These are phyloP conservation scores for Drosophila murphyi DNA, from an alignment of 1,140 invertebrate species.

Conservation along the genomic window DNA sequence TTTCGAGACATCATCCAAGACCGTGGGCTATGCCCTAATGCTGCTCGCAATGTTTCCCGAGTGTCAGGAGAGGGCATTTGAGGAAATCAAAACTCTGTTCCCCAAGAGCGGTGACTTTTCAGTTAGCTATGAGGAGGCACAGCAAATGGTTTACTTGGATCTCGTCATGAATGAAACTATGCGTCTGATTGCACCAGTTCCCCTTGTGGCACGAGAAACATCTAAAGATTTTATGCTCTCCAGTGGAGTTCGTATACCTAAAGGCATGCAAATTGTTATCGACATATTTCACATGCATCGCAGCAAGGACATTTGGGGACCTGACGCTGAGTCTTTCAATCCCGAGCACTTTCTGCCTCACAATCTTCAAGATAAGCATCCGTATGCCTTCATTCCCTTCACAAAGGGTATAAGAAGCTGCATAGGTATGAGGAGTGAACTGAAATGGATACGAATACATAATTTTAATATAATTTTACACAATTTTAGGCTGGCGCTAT, in stretches of 20 bases:
- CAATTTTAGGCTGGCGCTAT: conserved; percentile 64
- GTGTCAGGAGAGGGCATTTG: conserved; percentile 86
- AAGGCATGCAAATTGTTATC: conserved; percentile 59
- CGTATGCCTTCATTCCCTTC: conserved; percentile 78
- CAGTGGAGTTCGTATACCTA: conserved; percentile 59
- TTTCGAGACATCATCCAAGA: conserved; percentile 8
- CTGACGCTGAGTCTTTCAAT: conserved; percentile 69
- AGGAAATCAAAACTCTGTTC: conserved; percentile 87
- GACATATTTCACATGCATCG: conserved; percentile 70
- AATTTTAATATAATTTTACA: neutral
- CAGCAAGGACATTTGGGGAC: conserved; percentile 69
- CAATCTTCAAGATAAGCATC: conserved; percentile 62
- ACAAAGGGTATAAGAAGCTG: conserved; percentile 75
- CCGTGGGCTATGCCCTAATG: neutral
- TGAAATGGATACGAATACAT: neutral
- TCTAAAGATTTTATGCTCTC: conserved; percentile 46
- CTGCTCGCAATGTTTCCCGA: conserved; percentile 35
- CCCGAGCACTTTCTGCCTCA: conserved; percentile 75
- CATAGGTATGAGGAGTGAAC: conserved; percentile 50
- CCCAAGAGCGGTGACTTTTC: conserved; percentile 81
- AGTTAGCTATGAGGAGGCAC: conserved; percentile 85
- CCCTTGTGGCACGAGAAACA: conserved; percentile 39
- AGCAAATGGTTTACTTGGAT: conserved; percentile 88
- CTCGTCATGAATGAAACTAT: conserved; percentile 88
- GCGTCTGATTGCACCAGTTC: conserved; percentile 79